Evolutionary conservation across 1,140 invertebrate genomes (phyloP).

Genomic region (Melanaphis sacchari): DNA sequence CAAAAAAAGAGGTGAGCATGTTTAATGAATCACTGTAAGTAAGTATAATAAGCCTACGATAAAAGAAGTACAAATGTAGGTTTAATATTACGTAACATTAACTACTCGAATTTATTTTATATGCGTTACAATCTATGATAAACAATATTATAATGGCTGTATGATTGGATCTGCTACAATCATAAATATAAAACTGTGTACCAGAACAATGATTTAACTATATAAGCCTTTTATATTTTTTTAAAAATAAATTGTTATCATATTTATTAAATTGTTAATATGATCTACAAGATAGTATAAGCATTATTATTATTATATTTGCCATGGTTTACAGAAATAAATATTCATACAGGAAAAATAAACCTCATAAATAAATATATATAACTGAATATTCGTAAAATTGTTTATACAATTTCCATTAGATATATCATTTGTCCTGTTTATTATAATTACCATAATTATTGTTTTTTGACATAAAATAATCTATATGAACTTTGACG

Average conservation of each 20-base stretch:
- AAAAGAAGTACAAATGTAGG: background rate
- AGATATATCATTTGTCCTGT: no score
- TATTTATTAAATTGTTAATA: no score
- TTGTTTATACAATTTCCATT: no score
- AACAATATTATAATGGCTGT: no score
- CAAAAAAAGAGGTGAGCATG: background rate
- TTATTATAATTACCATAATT: no score
- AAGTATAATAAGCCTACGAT: background rate
- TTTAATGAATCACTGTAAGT: background rate
- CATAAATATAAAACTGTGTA: background rate
- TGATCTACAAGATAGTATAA: no score
- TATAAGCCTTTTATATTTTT: background rate
- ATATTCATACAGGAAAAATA: background rate
- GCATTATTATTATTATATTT: background rate
- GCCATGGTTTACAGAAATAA: background rate
- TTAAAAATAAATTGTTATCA: background rate
- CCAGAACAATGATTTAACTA: background rate
- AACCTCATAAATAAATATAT: no score
- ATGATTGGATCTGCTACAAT: no score
- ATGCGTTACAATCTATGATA: background rate
- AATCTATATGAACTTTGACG: no score
- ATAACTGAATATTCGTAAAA: background rate
- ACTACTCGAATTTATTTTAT: background rate
- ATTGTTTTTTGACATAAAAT: no score
- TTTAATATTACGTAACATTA: background rate